Evolutionary conservation across 2,888 invertebrate species (phyloP).

Genomic region (Mythimna albipuncta): DNA sequence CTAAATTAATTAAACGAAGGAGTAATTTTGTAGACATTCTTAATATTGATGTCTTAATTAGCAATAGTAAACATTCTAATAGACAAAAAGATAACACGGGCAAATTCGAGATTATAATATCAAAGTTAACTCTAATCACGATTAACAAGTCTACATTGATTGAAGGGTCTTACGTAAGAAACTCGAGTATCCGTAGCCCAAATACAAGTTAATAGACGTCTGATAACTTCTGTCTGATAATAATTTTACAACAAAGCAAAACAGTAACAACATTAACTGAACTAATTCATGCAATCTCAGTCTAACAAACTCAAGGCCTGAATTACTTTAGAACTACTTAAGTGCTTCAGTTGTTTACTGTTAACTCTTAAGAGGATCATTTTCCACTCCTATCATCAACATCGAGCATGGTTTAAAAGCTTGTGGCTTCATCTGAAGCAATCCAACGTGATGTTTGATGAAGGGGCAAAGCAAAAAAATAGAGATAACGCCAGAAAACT

Average conservation of each 20-base stretch:
- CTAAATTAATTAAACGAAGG: not conserved
- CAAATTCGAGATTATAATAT: not conserved
- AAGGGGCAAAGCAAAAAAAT: no score
- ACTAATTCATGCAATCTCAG: slow-evolving; percentile 4
- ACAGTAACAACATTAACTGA: not conserved
- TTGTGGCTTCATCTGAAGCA: no score
- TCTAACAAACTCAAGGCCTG: slow-evolving; percentile 18
- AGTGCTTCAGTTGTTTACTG: slow-evolving; percentile 2
- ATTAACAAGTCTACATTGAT: not conserved
- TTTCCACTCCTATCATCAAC: no score
- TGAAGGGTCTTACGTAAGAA: not conserved
- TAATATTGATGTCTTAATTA: no score
- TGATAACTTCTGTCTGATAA: not conserved
- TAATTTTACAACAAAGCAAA: not conserved
- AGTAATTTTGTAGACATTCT: no score
- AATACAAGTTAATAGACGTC: not conserved
- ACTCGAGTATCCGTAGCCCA: not conserved
- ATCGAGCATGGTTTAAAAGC: no score
- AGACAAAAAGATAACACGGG: no score
- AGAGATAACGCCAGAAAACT: no score
- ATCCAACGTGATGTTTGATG: no score
- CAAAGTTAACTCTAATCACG: not conserved
- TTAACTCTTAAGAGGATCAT: no score
- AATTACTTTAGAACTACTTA: not conserved
- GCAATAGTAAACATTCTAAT: not conserved